phyloP scores from a whole-genome alignment of 1,140 invertebrate genomes.

The Caenorhabditis remanei region DNA sequence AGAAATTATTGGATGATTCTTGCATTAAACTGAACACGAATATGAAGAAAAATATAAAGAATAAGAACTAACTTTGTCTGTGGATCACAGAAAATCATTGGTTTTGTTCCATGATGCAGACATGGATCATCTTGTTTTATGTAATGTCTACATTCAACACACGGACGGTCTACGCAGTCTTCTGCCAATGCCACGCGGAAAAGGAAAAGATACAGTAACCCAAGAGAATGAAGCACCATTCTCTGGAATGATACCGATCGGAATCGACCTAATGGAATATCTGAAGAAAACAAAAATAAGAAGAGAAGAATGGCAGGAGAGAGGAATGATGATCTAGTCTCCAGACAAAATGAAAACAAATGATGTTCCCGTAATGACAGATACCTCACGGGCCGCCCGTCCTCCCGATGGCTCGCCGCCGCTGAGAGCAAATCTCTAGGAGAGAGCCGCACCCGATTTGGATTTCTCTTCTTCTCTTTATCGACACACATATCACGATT shows the following conservation, averaged over 20 bases:
- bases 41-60: not conserved
- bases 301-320: not conserved
- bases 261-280: not conserved
- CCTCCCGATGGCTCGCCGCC: not conserved
- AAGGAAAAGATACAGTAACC: conserved; percentile 47
- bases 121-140: conserved; percentile 47
- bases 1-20: conserved; percentile 43
- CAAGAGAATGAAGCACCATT: conserved; percentile 52
- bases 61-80: conserved; percentile 35
- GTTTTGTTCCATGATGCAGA: conserved; percentile 36
- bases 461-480: not conserved
- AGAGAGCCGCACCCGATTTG: conserved; percentile 49
- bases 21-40: conserved; percentile 45
- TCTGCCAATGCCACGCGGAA: conserved; percentile 4
- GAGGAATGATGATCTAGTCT: not conserved
- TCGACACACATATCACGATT: conserved; percentile 49
- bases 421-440: conserved; percentile 4
- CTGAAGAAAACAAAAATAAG: not conserved
- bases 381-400: conserved; percentile 44
- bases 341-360: conserved; percentile 42
- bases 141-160: conserved; percentile 18
- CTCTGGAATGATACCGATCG: not conserved
- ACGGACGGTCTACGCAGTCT: conserved; percentile 6
- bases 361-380: conserved; percentile 1
- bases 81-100: conserved; percentile 30